A percentile compares a stretch with the other conserved stretches of the same genome.
phyloP scores from a whole-genome alignment of 2,888 invertebrate genomes.

The Sinotaia quadrata region DNA sequence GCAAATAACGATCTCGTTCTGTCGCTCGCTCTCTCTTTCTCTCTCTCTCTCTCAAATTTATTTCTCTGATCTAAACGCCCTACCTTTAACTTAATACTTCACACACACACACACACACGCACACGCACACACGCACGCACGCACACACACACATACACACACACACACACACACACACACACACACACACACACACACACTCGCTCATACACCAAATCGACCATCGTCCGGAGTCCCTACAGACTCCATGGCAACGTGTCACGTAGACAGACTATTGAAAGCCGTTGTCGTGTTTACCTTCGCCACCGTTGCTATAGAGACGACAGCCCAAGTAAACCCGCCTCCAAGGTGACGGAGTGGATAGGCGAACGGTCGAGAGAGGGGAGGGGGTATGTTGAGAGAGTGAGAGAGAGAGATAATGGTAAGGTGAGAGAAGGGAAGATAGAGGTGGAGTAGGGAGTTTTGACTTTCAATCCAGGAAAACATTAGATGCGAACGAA shows the following conservation, averaged over 20 bases:
- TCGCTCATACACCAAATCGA: not conserved
- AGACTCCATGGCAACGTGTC: slow-evolving; percentile 19
- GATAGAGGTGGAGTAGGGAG: too few species aligned
- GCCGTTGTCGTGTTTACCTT: slow-evolving; percentile 30
- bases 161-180: not conserved
- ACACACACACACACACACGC: slow-evolving; percentile 8
- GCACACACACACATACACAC: not conserved
- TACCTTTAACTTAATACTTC: too few species aligned
- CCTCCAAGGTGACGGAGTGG: slow-evolving; percentile 12
- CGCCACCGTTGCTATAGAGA: slow-evolving; percentile 31
- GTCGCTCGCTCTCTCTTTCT: too few species aligned
- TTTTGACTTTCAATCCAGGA: too few species aligned
- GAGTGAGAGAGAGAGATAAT: slow-evolving; percentile 6
- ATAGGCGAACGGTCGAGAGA: not conserved
- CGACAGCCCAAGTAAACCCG: slow-evolving; percentile 28
- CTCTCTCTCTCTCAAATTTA: too few species aligned
- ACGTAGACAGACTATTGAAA: slow-evolving; percentile 28
- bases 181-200: not conserved
- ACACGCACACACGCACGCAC: not conserved
- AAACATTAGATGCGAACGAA: too few species aligned
- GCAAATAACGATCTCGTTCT: too few species aligned
- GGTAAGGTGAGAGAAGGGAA: not conserved
- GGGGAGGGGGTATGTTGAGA: not conserved
- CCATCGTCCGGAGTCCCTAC: slow-evolving; percentile 1
- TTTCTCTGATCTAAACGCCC: too few species aligned